A percentile compares a stretch with the other conserved stretches of the same genome.
These are phyloP conservation scores for Achroia grisella DNA, from an alignment of 1,140 invertebrate genomes.

Conservation along the genomic window DNA sequence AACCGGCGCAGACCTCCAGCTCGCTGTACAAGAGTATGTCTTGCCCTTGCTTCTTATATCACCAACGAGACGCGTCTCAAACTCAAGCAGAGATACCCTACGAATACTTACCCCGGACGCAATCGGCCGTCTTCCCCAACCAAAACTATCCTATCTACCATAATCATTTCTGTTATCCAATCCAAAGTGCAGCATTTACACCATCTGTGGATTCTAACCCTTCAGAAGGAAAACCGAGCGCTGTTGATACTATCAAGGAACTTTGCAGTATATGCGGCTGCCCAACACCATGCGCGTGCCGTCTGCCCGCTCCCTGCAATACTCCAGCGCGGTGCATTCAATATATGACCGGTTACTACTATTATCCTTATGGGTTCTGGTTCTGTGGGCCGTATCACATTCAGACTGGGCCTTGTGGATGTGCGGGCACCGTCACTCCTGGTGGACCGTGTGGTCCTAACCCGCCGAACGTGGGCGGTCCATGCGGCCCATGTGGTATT, in stretches of 20 bases:
- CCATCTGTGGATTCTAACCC: background rate
- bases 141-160: background rate
- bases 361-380: conserved; percentile 41
- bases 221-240: background rate
- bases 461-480: background rate
- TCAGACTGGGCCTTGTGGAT: background rate
- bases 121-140: background rate
- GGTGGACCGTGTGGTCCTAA: background rate
- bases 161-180: background rate
- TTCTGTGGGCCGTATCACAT: conserved; percentile 28
- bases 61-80: background rate
- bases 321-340: conserved; percentile 26
- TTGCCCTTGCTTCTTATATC: conserved; percentile 1
- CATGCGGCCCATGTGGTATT: background rate
- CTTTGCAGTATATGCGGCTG: conserved; percentile 3
- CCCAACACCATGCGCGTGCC: conserved; percentile 1
- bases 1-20: background rate
- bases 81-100: background rate
- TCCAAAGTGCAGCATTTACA: background rate
- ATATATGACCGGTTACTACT: conserved; percentile 43
- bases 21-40: background rate
- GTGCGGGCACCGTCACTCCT: background rate
- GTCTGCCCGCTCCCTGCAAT: conserved; percentile 29
- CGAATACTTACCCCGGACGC: background rate
- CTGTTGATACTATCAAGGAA: background rate